Base-by-base conservation (phyloP, 2,113 vertebrate genomes). In the Pteruthius melanotis region DNA sequence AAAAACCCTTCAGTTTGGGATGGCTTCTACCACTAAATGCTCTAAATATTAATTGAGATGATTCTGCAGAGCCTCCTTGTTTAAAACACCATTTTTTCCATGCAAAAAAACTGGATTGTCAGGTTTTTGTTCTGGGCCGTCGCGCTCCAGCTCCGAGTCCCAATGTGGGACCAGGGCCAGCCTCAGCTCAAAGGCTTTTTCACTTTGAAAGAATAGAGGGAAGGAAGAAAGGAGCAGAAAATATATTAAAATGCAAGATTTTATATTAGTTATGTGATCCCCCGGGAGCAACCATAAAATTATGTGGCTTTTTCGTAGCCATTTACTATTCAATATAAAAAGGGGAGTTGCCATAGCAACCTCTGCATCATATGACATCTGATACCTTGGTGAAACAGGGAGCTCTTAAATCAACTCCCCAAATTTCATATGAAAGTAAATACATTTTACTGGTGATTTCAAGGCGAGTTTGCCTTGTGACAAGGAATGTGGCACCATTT, bases 381-480 rank as follows among this genome's bases (percentile, higher is more conserved):
- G 95, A 96, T 90, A 94, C 87, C 93, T 64, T 71, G 94, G 97
- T 4, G 11, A 92, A 92, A 84, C 77, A 85, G 74, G 83, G 90
- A 94, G 60, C 95, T 94, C 94, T 95, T 97, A 95, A 96, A 96
- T 95, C 95, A 94, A 89, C 80, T 96, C 94, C 91, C 95, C 93
- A 68, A 90, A 91, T 95, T 95, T 96, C 95, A 88, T 93, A 68
- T 44, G 76, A 93, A 84, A 95, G 93, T 77, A 88, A 95, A 95
- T 69, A 19, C 65, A 42, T 83, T 95, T 95, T 92, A 68, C 83
- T 94, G 91, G 33, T 53, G 83, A 90, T 95, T 92, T 64, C 49
- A 27, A 89, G 89, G 95, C 83, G 2, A 30, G 76, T 68, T 90
- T 90, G 93, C 56, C 2, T 69, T 22, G 80, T 3, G 18, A 52